These are phyloP conservation scores for Neodiprion virginianus DNA, from an alignment of 1,140 invertebrate species.

Conservation along the genomic window DNA sequence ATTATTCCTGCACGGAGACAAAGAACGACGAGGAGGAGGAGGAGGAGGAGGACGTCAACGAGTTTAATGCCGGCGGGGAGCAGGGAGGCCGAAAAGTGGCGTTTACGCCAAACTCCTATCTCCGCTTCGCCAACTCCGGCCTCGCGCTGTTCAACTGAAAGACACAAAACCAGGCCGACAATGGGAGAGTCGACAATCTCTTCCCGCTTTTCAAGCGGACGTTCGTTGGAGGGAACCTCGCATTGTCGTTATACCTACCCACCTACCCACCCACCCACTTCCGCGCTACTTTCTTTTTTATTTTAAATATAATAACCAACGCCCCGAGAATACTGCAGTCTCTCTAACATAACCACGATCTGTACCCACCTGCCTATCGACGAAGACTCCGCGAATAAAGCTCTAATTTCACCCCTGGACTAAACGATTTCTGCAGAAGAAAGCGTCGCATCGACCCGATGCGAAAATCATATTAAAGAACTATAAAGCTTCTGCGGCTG, in stretches of 20 bases:
- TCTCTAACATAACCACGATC: no score
- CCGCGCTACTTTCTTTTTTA: neutral
- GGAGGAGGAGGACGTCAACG: neutral
- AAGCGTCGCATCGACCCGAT: no score
- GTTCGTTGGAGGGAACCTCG: neutral
- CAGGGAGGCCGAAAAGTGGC: constrained; percentile 1
- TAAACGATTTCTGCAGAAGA: neutral
- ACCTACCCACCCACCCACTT: neutral
- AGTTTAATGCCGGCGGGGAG: neutral
- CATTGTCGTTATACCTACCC: neutral
- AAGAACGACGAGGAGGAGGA: neutral
- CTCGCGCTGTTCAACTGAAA: neutral
- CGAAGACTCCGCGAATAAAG: no score
- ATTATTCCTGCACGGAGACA: neutral
- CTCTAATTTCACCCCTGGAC: no score
- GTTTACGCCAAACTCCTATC: constrained; percentile 2
- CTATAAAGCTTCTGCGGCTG: no score
- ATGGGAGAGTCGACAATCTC: constrained; percentile 1
- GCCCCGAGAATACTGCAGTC: no score
- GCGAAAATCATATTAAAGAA: no score
- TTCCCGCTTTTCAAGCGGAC: neutral
- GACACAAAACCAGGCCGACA: constrained; percentile 2
- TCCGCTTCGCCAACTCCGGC: neutral
- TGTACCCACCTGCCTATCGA: no score
- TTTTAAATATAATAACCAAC: neutral